These are phyloP conservation scores for Tillus elongatus DNA, from an alignment of 2,888 invertebrate species.

Conservation along the genomic window DNA sequence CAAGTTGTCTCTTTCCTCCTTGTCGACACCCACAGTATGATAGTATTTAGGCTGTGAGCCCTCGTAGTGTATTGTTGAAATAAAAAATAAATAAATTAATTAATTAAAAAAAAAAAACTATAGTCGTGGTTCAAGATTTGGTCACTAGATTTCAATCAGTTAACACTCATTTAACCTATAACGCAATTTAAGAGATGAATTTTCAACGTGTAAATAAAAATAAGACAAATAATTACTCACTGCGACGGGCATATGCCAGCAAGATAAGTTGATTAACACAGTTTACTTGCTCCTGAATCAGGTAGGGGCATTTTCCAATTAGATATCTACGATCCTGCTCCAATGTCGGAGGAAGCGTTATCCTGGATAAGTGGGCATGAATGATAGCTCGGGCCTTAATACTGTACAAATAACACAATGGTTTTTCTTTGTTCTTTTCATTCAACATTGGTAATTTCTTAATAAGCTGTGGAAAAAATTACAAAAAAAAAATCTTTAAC, in stretches of 20 bases:
- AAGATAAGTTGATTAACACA: constrained; percentile 90
- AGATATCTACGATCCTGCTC: constrained; percentile 79
- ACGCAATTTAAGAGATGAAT: constrained; percentile 7
- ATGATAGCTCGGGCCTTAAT: constrained; percentile 86
- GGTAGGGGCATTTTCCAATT: constrained; percentile 84
- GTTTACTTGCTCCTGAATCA: constrained; percentile 95
- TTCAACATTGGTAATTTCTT: constrained; percentile 83
- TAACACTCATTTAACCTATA: too few relatives aligned
- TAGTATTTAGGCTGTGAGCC: too few relatives aligned
- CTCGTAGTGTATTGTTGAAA: too few relatives aligned
- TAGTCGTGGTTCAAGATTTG: too few relatives aligned
- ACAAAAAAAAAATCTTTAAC: not conserved
- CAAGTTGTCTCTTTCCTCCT: too few relatives aligned
- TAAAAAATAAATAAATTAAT: too few relatives aligned
- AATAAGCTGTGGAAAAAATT: constrained; percentile 56
- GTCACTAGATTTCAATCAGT: too few relatives aligned
- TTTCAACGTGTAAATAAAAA: constrained; percentile 12
- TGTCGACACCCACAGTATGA: too few relatives aligned
- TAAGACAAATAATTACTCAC: constrained; percentile 43
- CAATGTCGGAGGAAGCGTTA: constrained; percentile 64
- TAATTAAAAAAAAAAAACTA: too few relatives aligned
- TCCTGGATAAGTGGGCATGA: constrained; percentile 90
- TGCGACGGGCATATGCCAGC: constrained; percentile 80
- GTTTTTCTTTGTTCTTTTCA: constrained; percentile 94
- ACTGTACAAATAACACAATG: constrained; percentile 86